A percentile compares a stretch with the other conserved stretches of the same genome.
These are phyloP conservation scores for Pantherophis guttatus DNA, from an alignment of 2,113 vertebrate genomes.

Conservation along the genomic window DNA sequence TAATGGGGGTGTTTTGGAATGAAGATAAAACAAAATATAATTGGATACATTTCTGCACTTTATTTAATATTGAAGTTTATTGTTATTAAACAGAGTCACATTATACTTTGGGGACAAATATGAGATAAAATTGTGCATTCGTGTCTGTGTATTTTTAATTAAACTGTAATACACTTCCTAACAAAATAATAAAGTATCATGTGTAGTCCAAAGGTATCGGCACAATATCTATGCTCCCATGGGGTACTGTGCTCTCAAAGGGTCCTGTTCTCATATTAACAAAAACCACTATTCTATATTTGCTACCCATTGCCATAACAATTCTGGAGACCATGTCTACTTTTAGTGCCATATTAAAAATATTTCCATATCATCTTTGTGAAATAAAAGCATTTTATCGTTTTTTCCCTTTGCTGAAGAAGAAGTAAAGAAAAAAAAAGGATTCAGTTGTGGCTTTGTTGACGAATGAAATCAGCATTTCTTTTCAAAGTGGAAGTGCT, in stretches of 20 bases:
- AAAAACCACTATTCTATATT: background rate
- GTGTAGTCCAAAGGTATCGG: background rate
- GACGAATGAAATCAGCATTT: conserved; percentile 27
- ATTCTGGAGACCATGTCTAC: background rate
- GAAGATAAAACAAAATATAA: conserved; percentile 1
- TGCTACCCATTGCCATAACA: background rate
- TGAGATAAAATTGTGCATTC: background rate
- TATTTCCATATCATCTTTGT: background rate
- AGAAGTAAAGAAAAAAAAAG: conserved; percentile 16
- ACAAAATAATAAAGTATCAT: background rate
- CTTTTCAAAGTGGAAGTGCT: conserved; percentile 8
- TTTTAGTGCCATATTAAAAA: background rate
- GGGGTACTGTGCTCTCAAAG: background rate
- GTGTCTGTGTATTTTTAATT: background rate
- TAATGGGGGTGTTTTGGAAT: background rate
- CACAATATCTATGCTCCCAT: no score
- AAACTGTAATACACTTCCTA: background rate
- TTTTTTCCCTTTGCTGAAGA: conserved; percentile 1
- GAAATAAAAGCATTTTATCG: background rate
- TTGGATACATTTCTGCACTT: background rate
- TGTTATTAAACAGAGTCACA: background rate
- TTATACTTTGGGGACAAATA: background rate
- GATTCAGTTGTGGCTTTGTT: conserved; percentile 11
- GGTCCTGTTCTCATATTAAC: background rate
- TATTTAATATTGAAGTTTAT: background rate